Conservation (phyloP, 2,113 vertebrate species). For the Vidua chalybeata region DNA sequence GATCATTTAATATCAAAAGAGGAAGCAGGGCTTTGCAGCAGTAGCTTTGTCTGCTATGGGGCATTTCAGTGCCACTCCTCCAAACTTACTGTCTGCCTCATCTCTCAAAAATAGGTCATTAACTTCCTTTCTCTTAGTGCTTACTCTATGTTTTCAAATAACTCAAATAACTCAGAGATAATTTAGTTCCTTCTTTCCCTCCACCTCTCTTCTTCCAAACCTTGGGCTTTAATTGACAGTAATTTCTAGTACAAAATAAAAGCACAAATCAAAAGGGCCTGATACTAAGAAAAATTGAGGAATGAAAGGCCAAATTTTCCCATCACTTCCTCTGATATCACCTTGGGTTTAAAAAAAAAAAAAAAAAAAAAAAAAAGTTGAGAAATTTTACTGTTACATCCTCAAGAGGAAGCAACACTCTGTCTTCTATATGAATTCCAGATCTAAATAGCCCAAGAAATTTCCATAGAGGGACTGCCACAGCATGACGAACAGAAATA, state of each 20-base stretch:
- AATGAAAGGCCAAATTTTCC: neutral
- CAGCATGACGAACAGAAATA: constrained; percentile 1
- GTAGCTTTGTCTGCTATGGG: neutral
- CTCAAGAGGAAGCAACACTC: neutral
- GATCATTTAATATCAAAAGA: neutral
- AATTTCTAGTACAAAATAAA: neutral
- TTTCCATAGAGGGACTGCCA: neutral
- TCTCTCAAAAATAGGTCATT: neutral
- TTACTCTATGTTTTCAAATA: neutral
- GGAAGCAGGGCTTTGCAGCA: neutral
- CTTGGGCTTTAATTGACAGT: neutral
- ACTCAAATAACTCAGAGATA: neutral
- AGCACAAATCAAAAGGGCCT: neutral
- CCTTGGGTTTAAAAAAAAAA: neutral
- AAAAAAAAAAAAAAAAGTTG: neutral
- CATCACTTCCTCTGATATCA: neutral
- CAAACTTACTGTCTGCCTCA: neutral
- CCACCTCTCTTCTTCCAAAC: neutral
- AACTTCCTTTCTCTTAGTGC: constrained; percentile 18
- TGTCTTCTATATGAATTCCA: neutral
- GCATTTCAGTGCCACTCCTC: neutral
- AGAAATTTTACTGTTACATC: neutral
- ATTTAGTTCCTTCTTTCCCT: neutral
- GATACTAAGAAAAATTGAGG: neutral
- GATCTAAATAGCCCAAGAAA: neutral